These are phyloP conservation scores for Drosophila parabipectinata DNA, from an alignment of 1,140 invertebrate species.

Conservation along the genomic window DNA sequence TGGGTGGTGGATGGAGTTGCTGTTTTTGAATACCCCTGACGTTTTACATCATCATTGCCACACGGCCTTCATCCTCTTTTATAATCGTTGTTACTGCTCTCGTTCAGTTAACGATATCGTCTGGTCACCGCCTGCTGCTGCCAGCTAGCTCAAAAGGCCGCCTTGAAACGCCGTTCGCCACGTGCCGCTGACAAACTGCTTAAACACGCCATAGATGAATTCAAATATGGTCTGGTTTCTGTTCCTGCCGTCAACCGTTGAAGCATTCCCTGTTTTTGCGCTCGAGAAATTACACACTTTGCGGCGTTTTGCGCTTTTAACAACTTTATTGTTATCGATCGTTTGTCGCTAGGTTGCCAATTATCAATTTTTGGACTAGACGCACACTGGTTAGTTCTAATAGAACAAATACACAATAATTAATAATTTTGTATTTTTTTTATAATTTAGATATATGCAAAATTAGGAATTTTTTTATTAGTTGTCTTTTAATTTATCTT, in stretches of 20 bases:
- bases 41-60: constrained; percentile 63
- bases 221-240: constrained; percentile 53
- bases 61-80: constrained; percentile 34
- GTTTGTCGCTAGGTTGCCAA: constrained; percentile 73
- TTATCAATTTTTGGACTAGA: constrained; percentile 63
- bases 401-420: constrained; percentile 2
- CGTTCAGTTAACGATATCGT: constrained; percentile 22
- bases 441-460: not conserved
- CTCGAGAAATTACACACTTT: constrained; percentile 77
- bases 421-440: not conserved
- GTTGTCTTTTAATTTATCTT: too few relatives aligned
- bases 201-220: constrained; percentile 79
- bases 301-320: constrained; percentile 82
- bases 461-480: too few relatives aligned
- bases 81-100: constrained; percentile 20
- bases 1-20: constrained; percentile 37
- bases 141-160: constrained; percentile 66
- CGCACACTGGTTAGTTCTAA: constrained; percentile 41
- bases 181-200: constrained; percentile 81
- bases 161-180: constrained; percentile 57
- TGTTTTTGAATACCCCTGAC: constrained; percentile 47
- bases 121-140: constrained; percentile 66
- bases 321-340: constrained; percentile 80
- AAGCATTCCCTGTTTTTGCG: constrained; percentile 15
- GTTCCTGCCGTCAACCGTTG: constrained; percentile 14